Evolutionary conservation across 2,888 invertebrate species (phyloP).

Genomic region (Eupithecia centaureata): DNA sequence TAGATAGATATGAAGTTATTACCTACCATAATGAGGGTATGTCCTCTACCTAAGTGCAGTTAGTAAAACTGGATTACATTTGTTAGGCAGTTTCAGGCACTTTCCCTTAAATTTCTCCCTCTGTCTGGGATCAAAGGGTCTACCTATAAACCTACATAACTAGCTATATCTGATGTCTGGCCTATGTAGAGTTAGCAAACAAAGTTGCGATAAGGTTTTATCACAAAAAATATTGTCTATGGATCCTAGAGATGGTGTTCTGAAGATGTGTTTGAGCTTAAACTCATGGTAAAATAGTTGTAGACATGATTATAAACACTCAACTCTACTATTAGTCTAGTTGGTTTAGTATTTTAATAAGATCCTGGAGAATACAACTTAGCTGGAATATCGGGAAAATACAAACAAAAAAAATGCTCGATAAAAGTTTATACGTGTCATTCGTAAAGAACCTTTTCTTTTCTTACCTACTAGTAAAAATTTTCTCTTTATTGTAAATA

Average conservation of each 20-base stretch:
- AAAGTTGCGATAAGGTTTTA: neutral
- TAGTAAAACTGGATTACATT: too few species aligned
- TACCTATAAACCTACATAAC: neutral
- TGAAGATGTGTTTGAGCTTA: neutral
- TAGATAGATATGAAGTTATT: neutral
- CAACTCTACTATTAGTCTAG: too few species aligned
- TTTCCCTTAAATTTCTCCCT: constrained; percentile 6
- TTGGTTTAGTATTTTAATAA: too few species aligned
- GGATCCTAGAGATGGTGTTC: neutral
- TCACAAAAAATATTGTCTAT: neutral
- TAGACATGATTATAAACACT: neutral
- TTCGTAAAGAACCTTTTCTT: too few species aligned
- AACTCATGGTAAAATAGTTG: neutral
- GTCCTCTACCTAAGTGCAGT: neutral
- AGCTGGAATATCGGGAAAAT: neutral
- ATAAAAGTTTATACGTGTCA: too few species aligned
- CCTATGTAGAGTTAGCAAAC: neutral
- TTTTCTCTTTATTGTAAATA: too few species aligned
- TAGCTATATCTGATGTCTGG: neutral
- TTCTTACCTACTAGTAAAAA: too few species aligned
- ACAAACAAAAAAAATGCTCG: neutral
- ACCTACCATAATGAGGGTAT: neutral
- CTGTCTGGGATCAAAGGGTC: constrained; percentile 17
- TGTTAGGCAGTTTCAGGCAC: constrained; percentile 2
- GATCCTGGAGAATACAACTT: neutral